Percentiles rank a stretch among this genome's conserved stretches.
Conservation (phyloP, 2,888 invertebrate genomes). For the Horisme vitalbata region DNA sequence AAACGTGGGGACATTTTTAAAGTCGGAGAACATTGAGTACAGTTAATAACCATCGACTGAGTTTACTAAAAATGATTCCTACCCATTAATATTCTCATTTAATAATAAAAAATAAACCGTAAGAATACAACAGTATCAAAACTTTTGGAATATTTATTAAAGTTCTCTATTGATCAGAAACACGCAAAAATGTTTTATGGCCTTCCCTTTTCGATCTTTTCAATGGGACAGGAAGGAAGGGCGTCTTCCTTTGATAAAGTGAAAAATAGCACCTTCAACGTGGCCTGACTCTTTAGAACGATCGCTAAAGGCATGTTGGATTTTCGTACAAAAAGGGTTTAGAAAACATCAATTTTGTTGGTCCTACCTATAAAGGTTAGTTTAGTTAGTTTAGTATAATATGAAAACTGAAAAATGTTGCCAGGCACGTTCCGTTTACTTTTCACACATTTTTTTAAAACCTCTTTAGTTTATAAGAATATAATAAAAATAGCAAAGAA, state of each 20-base stretch:
- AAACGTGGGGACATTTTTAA: too few relatives aligned
- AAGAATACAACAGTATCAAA: too few relatives aligned
- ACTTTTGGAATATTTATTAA: background rate
- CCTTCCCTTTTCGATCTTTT: conserved; percentile 68
- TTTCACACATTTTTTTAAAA: background rate
- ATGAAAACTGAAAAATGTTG: background rate
- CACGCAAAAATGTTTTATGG: conserved; percentile 60
- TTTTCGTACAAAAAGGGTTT: conserved; percentile 47
- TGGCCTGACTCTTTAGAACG: conserved; percentile 56
- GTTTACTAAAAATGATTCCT: too few relatives aligned
- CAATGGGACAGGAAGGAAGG: conserved; percentile 69
- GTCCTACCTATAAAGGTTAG: conserved; percentile 26
- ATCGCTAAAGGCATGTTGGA: conserved; percentile 44
- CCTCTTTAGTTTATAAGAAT: background rate
- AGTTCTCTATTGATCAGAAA: conserved; percentile 2
- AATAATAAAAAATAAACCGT: too few relatives aligned
- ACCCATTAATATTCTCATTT: too few relatives aligned
- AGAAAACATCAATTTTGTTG: conserved; percentile 39
- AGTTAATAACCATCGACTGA: too few relatives aligned
- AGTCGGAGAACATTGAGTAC: too few relatives aligned
- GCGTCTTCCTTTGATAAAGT: conserved; percentile 74
- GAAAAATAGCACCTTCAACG: conserved; percentile 72
- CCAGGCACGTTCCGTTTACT: background rate
- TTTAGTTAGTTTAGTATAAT: background rate
- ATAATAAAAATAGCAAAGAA: too few relatives aligned